phyloP scores from a whole-genome alignment of 2,888 invertebrate species.

The Aphidius colemani region DNA sequence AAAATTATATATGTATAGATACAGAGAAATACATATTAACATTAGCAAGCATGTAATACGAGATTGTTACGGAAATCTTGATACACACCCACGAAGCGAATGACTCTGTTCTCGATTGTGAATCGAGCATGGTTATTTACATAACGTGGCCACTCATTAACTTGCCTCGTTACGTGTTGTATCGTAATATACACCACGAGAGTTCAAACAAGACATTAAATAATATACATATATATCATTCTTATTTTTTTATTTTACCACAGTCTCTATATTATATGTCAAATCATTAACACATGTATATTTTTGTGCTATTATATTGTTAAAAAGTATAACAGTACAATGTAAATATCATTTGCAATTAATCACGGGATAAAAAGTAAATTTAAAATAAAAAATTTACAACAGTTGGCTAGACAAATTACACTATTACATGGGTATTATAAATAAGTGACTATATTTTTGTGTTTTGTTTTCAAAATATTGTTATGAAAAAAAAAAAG shows the following conservation, averaged over 20 bases:
- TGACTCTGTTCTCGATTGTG: conserved; percentile 30
- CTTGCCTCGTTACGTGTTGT: conserved; percentile 37
- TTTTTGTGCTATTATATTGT: background rate
- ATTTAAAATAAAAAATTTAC: no score
- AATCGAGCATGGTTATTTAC: conserved; percentile 29
- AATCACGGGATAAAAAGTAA: no score
- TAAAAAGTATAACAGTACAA: background rate
- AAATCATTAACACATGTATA: background rate
- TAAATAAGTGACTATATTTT: no score
- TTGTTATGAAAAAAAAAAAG: no score
- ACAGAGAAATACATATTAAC: background rate
- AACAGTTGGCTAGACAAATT: no score
- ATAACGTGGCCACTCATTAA: conserved; percentile 36
- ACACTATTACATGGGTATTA: no score
- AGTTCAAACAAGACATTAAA: conserved; percentile 22
- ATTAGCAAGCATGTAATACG: conserved; percentile 40
- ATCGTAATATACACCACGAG: conserved; percentile 26
- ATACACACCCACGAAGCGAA: conserved; percentile 44
- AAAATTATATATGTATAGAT: background rate
- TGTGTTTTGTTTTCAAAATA: no score
- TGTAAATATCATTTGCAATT: no score
- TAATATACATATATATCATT: conserved; percentile 14
- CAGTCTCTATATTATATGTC: background rate
- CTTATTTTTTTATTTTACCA: conserved; percentile 3
- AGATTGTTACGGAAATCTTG: conserved; percentile 51